Base-by-base conservation (phyloP, 2,888 invertebrate genomes). In the Dynastes hyllus region DNA sequence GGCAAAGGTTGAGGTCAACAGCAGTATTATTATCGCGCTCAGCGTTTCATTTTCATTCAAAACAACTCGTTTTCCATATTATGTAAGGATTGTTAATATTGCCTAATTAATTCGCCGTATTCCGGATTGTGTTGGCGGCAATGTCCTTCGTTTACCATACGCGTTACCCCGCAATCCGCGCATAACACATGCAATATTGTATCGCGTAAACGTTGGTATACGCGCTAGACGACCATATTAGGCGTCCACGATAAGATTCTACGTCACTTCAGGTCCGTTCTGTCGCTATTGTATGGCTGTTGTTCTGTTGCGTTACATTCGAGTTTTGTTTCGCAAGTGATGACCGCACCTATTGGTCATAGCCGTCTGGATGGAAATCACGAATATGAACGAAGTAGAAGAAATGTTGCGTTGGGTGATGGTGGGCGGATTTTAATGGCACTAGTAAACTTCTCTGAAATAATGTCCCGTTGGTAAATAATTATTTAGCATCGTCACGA, bases 31-130 rank as follows among this genome's bases (percentile, higher is more conserved):
- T 70, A 70, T 70, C 53, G n/a, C 22, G 78, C 65, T 63, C 63
- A 50, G 61, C 51, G 78, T 71, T 78, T 78, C 69, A 78, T 78
- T 78, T 78, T 70, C 78, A 78, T 78, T 78, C 78, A 78, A 78
- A 78, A 78, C 78, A 78, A 70, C 78, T 78, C 78, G 78, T 78
- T 78, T 78, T 78, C 78, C 78, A 78, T 78, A 71, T 78, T 78
- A 78, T 63, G 78, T 78, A 78, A 78, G 70, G 78, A 70, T 45
- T 70, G 70, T 71, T 69, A 70, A 70, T 61, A 69, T 53, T 69
- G 37, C 71, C 45, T 45, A 71, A 45, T 78, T 78, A 78, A 58
- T 69, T 67, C 55, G 29, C 77, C 13, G n/a, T 29, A 70, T 70
- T 70, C 70, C 70, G 53, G 13, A 29, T 70, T 51, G 78, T 70